These are phyloP conservation scores for Rhabditophanes sp. DNA, from an alignment of 2,888 invertebrate genomes.

Conservation along the genomic window DNA sequence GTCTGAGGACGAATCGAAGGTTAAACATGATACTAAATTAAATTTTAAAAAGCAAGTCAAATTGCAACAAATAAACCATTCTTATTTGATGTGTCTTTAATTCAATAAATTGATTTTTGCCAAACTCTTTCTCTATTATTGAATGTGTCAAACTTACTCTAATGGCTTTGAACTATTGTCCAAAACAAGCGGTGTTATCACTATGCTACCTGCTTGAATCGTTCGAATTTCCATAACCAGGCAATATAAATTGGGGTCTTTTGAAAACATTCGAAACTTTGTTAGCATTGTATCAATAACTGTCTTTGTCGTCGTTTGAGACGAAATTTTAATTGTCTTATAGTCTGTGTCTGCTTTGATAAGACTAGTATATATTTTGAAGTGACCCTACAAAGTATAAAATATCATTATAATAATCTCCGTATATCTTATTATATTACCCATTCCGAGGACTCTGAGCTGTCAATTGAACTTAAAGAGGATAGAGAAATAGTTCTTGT, in stretches of 20 bases:
- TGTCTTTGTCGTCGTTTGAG: constrained; percentile 64
- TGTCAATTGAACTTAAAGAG: constrained; percentile 26
- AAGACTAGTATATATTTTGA: constrained; percentile 75
- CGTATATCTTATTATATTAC: constrained; percentile 3
- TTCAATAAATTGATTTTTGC: no score
- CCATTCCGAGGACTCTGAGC: constrained; percentile 17
- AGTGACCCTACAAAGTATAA: constrained; percentile 60
- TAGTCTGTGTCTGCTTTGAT: constrained; percentile 82
- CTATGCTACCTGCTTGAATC: constrained; percentile 1
- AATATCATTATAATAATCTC: neutral
- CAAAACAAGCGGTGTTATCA: constrained; percentile 1
- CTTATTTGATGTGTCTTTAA: no score
- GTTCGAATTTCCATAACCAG: constrained; percentile 58
- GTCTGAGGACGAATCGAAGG: no score
- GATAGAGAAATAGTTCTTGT: constrained; percentile 24
- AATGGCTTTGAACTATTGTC: no score
- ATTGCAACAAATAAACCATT: no score
- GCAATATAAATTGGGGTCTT: constrained; percentile 74
- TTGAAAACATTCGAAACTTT: constrained; percentile 52
- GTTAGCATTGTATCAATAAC: constrained; percentile 67
- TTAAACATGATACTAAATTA: no score
- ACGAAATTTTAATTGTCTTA: constrained; percentile 76
- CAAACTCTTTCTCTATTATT: no score
- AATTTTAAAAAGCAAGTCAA: no score
- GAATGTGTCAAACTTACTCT: no score